These are phyloP conservation scores for Albula glossodonta DNA, from an alignment of 2,113 vertebrate species.

Conservation along the genomic window DNA sequence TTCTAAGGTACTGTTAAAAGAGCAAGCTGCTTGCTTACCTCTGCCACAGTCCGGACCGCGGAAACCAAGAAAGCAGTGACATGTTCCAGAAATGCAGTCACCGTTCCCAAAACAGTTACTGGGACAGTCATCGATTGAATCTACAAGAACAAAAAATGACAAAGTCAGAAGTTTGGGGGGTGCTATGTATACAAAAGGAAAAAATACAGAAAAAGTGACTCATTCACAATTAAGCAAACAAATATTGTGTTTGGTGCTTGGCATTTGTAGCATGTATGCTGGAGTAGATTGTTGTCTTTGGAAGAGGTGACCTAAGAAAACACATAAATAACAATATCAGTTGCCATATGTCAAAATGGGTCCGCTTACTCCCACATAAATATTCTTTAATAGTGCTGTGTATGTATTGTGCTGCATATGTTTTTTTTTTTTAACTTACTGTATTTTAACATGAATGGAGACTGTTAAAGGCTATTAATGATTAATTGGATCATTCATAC, in stretches of 20 bases:
- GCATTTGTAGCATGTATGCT: not conserved
- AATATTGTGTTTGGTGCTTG: not conserved
- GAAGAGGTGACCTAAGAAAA: not conserved
- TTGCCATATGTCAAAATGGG: not conserved
- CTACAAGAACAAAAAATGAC: constrained; percentile 65
- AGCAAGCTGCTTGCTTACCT: constrained; percentile 70
- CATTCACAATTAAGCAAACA: not conserved
- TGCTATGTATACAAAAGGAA: constrained; percentile 40
- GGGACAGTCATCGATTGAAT: constrained; percentile 94
- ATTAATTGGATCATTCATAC: not conserved
- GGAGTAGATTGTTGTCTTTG: not conserved
- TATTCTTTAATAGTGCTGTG: not conserved
- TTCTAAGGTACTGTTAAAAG: not conserved
- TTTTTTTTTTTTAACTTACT: not conserved
- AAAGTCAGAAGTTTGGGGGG: constrained; percentile 1
- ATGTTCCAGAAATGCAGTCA: constrained; percentile 90
- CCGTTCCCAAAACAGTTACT: constrained; percentile 98
- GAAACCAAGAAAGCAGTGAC: constrained; percentile 94
- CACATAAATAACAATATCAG: not conserved
- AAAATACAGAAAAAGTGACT: not conserved
- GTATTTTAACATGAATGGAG: not conserved
- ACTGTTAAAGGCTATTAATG: not conserved
- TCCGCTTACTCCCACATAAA: not conserved
- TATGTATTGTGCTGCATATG: not conserved
- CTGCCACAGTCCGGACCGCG: constrained; percentile 92